Evolutionary conservation across 2,888 invertebrate species (phyloP).

Genomic region (Amorpha juglandis): DNA sequence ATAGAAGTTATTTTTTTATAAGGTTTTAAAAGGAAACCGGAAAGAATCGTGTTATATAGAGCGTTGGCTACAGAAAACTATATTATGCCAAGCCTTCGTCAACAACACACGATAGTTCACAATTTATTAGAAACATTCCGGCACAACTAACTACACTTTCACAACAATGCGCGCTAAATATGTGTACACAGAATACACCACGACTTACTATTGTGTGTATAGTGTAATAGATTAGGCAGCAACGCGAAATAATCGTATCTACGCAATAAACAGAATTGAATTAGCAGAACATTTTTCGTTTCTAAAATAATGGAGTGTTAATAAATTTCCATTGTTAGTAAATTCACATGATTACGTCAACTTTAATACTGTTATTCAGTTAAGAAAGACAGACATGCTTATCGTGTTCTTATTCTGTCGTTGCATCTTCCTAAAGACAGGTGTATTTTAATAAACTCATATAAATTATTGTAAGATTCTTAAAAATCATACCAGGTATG

Average conservation of each 20-base stretch:
- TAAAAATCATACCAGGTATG: too few relatives aligned
- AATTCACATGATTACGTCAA: neutral
- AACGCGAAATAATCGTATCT: neutral
- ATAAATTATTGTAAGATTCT: too few relatives aligned
- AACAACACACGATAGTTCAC: constrained; percentile 32
- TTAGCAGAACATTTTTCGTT: neutral
- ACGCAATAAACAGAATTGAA: neutral
- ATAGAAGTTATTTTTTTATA: too few relatives aligned
- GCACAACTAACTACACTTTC: constrained; percentile 34
- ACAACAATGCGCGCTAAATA: neutral
- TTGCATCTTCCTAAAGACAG: too few relatives aligned
- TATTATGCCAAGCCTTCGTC: neutral
- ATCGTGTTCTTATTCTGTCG: too few relatives aligned
- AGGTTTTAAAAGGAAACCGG: too few relatives aligned
- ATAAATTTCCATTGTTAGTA: neutral
- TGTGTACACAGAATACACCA: neutral
- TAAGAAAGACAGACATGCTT: too few relatives aligned
- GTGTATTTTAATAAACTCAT: too few relatives aligned
- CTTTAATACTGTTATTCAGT: too few relatives aligned
- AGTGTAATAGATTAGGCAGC: neutral
- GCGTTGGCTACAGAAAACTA: neutral
- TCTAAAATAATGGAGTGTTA: neutral
- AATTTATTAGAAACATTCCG: constrained; percentile 41
- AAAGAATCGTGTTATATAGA: neutral
- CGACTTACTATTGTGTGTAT: constrained; percentile 1